These are phyloP conservation scores for Peromyscus polionotus DNA, from an alignment of 2,113 vertebrate genomes.

Conservation along the genomic window DNA sequence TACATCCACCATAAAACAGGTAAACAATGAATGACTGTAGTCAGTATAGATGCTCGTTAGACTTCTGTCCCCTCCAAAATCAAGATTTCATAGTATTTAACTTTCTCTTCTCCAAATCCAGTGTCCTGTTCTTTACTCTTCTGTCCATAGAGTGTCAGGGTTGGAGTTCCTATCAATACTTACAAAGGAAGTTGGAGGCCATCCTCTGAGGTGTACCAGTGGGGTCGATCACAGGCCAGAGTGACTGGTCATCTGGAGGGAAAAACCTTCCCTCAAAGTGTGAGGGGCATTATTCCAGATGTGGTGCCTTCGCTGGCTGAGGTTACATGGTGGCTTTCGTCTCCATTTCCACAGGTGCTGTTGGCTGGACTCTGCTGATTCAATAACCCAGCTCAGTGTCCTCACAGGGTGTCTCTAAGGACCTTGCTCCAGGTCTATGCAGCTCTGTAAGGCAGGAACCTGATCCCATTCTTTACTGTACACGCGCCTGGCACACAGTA, in stretches of 20 bases:
- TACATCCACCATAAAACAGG: background rate
- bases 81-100: background rate
- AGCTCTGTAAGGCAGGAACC: background rate
- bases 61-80: background rate
- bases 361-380: background rate
- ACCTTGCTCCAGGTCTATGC: too few species aligned
- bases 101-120: background rate
- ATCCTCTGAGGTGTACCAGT: background rate
- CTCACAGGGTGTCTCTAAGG: background rate
- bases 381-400: background rate
- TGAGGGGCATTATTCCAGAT: background rate
- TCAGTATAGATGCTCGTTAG: background rate
- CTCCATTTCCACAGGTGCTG: background rate
- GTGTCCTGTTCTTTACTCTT: background rate
- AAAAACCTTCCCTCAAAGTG: background rate
- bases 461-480: background rate
- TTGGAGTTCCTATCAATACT: background rate
- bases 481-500: background rate
- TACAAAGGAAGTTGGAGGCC: background rate
- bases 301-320: background rate
- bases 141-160: background rate
- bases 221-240: background rate
- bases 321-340: background rate
- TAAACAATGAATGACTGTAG: background rate
- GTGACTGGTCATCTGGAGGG: background rate